phyloP scores from a whole-genome alignment of 2,113 vertebrate species.

The Stercorarius parasiticus region DNA sequence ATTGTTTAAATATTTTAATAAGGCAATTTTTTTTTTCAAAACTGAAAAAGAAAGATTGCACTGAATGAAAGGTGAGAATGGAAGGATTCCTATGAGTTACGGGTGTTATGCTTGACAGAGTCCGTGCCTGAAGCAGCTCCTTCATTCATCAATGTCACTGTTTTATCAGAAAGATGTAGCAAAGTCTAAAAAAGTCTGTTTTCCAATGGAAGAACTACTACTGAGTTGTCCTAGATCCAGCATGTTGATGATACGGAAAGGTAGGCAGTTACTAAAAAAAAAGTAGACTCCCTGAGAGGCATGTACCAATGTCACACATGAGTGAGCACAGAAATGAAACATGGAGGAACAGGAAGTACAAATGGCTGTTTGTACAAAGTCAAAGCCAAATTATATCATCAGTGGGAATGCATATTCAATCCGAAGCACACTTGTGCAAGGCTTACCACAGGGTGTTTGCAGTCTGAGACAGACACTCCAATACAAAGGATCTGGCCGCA shows the following conservation, averaged over 20 bases:
- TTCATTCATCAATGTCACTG: neutral
- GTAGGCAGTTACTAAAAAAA: neutral
- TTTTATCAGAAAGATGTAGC: neutral
- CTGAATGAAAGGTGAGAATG: neutral
- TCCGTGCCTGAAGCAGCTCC: neutral
- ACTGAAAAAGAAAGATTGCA: neutral
- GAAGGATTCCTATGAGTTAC: neutral
- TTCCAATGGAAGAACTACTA: neutral
- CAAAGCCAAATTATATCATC: slow-evolving; percentile 21
- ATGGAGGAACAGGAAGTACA: neutral
- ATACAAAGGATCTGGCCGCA: neutral
- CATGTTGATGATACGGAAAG: neutral
- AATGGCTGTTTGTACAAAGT: neutral
- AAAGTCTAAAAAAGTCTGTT: neutral
- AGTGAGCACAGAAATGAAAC: neutral
- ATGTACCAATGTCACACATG: neutral
- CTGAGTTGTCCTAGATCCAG: neutral
- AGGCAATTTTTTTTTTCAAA: neutral
- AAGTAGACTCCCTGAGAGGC: neutral
- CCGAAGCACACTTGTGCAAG: neutral
- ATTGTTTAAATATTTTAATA: neutral
- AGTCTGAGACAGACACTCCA: neutral
- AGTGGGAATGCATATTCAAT: neutral
- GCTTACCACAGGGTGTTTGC: neutral
- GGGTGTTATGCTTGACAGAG: neutral